phyloP scores from a whole-genome alignment of 2,888 invertebrate species.

The Catocala fraxini region DNA sequence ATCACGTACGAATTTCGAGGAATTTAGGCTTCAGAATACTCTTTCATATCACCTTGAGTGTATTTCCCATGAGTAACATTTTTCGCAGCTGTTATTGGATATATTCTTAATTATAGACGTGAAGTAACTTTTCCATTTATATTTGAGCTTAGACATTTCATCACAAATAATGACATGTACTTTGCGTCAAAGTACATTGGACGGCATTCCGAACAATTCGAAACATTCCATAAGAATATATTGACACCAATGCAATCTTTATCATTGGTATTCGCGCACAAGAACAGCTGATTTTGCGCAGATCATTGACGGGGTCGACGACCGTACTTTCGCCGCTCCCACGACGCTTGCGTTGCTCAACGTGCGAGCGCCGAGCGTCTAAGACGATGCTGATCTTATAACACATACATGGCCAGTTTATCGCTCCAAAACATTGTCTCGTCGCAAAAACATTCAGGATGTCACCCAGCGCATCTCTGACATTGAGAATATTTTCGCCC shows the following conservation, averaged over 20 bases:
- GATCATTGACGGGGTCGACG: constrained; percentile 76
- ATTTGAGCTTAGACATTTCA: not conserved
- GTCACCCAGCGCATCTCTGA: constrained; percentile 18
- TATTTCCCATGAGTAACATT: constrained; percentile 16
- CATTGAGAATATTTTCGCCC: constrained; percentile 24
- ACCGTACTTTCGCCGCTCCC: constrained; percentile 86
- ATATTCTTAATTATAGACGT: not conserved
- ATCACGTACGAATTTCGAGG: constrained; percentile 53
- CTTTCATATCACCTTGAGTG: constrained; percentile 11
- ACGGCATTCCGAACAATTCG: constrained; percentile 22
- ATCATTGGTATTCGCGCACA: constrained; percentile 63
- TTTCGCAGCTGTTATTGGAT: too few relatives aligned
- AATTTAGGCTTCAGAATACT: constrained; percentile 17
- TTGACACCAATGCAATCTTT: constrained; percentile 57
- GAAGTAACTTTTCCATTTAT: not conserved
- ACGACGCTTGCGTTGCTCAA: constrained; percentile 78
- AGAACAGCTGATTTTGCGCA: constrained; percentile 84
- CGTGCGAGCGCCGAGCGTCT: constrained; percentile 60
- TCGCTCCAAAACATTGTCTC: constrained; percentile 29
- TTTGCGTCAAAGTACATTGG: not conserved
- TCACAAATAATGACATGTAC: not conserved
- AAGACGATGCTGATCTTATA: constrained; percentile 61
- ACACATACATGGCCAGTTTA: constrained; percentile 40
- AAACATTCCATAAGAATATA: constrained; percentile 47
- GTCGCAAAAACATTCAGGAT: constrained; percentile 12